Percentiles rank a stretch among this genome's conserved stretches.
These are phyloP conservation scores for Scaeva pyrastri DNA, from an alignment of 2,888 invertebrate species.

Conservation along the genomic window DNA sequence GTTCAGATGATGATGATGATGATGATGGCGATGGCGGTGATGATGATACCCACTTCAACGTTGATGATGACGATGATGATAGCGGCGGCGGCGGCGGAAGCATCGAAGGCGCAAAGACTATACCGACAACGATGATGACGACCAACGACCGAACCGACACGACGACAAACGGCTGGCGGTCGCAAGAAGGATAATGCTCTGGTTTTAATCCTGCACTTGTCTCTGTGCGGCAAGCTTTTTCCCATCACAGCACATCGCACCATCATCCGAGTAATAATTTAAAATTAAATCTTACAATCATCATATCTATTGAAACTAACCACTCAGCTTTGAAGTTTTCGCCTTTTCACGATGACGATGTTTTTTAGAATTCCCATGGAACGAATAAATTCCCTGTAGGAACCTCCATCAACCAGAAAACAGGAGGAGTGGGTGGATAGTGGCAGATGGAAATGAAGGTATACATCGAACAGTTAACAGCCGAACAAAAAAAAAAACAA, in stretches of 20 bases:
- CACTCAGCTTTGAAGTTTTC: slow-evolving; percentile 19
- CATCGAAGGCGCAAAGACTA: slow-evolving; percentile 18
- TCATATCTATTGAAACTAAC: slow-evolving; percentile 50
- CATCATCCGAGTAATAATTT: slow-evolving; percentile 58
- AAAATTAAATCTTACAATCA: slow-evolving; percentile 66
- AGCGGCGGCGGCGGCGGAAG: slow-evolving; percentile 22
- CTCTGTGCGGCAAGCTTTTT: slow-evolving; percentile 49
- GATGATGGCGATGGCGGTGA: slow-evolving; percentile 22
- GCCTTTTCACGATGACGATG: slow-evolving; percentile 13
- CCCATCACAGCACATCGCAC: slow-evolving; percentile 11
- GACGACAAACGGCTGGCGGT: not conserved
- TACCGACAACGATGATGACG: no score
- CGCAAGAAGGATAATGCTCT: slow-evolving; percentile 52
- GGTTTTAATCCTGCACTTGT: slow-evolving; percentile 63
- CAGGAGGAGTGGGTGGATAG: not conserved
- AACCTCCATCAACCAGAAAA: not conserved
- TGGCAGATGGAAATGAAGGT: slow-evolving; percentile 1
- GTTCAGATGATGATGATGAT: slow-evolving; percentile 41
- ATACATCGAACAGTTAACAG: slow-evolving; percentile 72
- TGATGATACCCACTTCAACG: slow-evolving; percentile 50
- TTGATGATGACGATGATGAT: slow-evolving; percentile 42
- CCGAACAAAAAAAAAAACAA: slow-evolving; percentile 53
- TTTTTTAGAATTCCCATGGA: slow-evolving; percentile 23
- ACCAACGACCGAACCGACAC: no score
- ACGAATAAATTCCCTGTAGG: slow-evolving; percentile 51